Percentiles rank a stretch among this genome's conserved stretches.
phyloP scores from a whole-genome alignment of 2,113 vertebrate species.

The Megaceryle maxima region DNA sequence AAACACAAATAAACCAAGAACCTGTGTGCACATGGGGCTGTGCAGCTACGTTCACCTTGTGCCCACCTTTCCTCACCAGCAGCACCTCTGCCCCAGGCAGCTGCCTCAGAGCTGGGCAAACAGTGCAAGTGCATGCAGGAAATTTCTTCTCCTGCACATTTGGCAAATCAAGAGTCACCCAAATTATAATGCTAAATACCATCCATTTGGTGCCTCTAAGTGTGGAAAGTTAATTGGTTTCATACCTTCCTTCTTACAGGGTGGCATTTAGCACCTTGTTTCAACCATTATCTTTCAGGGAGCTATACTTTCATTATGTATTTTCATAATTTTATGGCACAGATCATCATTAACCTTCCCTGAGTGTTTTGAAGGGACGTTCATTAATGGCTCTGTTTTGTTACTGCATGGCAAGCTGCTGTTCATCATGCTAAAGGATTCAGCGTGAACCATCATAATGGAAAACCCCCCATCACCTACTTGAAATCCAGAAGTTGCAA shows the following conservation, averaged over 20 bases:
- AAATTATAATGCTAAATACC: neutral
- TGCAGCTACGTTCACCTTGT: neutral
- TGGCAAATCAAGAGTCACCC: neutral
- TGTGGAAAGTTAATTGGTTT: neutral
- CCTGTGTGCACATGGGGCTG: neutral
- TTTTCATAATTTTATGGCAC: slow-evolving; percentile 1
- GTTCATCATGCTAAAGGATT: slow-evolving; percentile 18
- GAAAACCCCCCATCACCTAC: slow-evolving; percentile 72
- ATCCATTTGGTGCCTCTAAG: neutral
- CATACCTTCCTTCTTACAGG: neutral
- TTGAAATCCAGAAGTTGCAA: slow-evolving; percentile 80
- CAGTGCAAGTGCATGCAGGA: neutral
- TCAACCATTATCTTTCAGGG: neutral
- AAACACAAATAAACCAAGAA: neutral
- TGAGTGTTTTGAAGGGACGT: neutral
- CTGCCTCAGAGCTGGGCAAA: neutral
- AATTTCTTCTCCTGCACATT: neutral
- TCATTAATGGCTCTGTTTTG: slow-evolving; percentile 19
- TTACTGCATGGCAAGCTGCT: neutral
- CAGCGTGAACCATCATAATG: slow-evolving; percentile 38
- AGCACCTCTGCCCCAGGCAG: neutral
- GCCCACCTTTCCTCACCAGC: neutral
- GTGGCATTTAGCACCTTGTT: neutral
- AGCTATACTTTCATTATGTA: neutral
- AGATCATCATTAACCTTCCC: neutral